Evolutionary conservation across 2,113 vertebrate genomes (phyloP).

Genomic region (Petaurus breviceps): DNA sequence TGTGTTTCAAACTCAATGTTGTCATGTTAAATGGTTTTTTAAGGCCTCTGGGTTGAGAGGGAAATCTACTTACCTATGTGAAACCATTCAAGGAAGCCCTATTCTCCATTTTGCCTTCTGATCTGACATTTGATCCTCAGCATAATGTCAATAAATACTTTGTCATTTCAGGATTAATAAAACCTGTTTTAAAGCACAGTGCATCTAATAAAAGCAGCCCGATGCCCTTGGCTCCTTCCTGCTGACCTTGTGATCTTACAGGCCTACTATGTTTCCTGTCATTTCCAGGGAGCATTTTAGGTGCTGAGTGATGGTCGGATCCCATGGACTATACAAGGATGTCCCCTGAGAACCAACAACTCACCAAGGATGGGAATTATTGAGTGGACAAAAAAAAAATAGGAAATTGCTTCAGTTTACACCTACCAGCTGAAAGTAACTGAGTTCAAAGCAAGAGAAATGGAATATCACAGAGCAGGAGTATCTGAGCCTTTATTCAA

Average conservation of each 20-base stretch:
- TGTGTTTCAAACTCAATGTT: constrained; percentile 69
- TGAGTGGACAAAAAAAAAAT: neutral
- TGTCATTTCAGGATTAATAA: constrained; percentile 79
- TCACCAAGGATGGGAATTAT: neutral
- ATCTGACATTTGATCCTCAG: constrained; percentile 69
- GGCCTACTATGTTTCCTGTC: neutral
- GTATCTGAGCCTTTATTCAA: neutral
- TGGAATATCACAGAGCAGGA: neutral
- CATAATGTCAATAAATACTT: constrained; percentile 75
- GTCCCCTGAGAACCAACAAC: neutral
- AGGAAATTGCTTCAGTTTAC: neutral
- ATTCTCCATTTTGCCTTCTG: constrained; percentile 75
- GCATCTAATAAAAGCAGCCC: constrained; percentile 54
- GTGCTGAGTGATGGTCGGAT: neutral
- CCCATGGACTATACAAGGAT: neutral
- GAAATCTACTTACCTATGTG: constrained; percentile 69
- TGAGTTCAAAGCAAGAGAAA: neutral
- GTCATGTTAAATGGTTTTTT: constrained; percentile 73
- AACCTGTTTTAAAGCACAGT: constrained; percentile 77
- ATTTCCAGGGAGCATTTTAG: neutral
- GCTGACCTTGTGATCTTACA: neutral
- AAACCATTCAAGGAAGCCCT: constrained; percentile 68
- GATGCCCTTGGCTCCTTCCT: constrained; percentile 66
- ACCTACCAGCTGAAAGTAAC: neutral
- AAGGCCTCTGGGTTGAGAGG: neutral